Evolutionary conservation across 2,113 vertebrate species (phyloP), one percentile per base, ranked within the genome.

Genomic region (Charina bottae): DNA sequence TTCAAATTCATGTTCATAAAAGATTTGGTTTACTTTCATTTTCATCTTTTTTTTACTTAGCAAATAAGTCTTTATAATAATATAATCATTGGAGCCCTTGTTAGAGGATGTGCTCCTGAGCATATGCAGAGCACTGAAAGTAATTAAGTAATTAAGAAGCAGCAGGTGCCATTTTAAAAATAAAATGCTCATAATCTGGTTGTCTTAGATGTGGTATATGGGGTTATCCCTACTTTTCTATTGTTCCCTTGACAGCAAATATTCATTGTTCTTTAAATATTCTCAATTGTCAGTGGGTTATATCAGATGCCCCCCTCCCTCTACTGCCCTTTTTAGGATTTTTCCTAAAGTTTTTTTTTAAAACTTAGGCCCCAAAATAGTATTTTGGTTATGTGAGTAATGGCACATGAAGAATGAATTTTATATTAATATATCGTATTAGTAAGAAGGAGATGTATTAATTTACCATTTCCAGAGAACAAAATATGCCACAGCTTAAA

Each of bases 401-500:
- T 60, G 55, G 19, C 4, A 64, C 37, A 23, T n/a, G 54, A 23
- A 42, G 11, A 62, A 91, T 85, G 13, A 60, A 49, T 23, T 49
- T 58, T 28, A 28, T 64, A 26, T 85, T 90, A 24, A 53, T 54
- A 37, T 68, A n/a, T 24, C 24, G 37, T 59, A 85, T 55, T 37
- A 94, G 94, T 92, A 93, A 91, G 55, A 2, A 93, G 53, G 93
- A 83, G 87, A 92, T 94, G 93, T 94, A 92, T 95, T 93, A 91
- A 93, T 93, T 78, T 78, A 64, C 19, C 3, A 21, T 87, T 72
- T 78, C 33, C 28, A 91, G 92, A 94, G 90, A 96, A 91, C 56
- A 93, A 90, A 90, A 95, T 94, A 92, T 87, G 86, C 87, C 84
- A 95, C 86, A 96, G 94, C 72, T 95, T 95, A 89, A 90, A 95